phyloP scores from a whole-genome alignment of 2,888 invertebrate genomes.

The Marasmarcha lunaedactyla region DNA sequence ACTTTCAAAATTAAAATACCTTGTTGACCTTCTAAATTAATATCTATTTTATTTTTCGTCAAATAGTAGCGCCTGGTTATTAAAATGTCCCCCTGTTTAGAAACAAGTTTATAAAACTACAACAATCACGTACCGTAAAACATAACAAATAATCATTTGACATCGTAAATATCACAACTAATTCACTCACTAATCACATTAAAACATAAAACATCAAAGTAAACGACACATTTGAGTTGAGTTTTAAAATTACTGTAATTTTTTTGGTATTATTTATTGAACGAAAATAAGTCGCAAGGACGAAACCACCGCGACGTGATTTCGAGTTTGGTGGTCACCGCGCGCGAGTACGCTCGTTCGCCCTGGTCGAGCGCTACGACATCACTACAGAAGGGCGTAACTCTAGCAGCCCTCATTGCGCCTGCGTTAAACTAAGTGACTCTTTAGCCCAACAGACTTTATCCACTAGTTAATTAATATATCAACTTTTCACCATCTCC shows the following conservation, averaged over 20 bases:
- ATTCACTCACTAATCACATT: constrained; percentile 34
- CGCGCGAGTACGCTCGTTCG: constrained; percentile 26
- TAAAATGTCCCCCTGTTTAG: no score
- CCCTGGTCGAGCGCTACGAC: constrained; percentile 32
- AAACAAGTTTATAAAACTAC: no score
- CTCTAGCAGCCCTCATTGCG: constrained; percentile 39
- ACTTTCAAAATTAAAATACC: no score
- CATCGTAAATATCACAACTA: no score
- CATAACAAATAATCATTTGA: constrained; percentile 14
- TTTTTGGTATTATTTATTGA: no score
- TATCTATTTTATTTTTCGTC: no score
- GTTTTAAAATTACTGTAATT: no score
- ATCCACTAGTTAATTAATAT: constrained; percentile 67
- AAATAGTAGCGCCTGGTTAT: no score
- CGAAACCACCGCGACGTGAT: neutral
- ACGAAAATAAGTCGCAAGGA: neutral
- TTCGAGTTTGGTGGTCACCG: neutral
- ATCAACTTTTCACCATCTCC: constrained; percentile 60
- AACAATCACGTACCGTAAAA: constrained; percentile 39
- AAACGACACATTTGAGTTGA: constrained; percentile 16
- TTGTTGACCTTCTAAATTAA: no score
- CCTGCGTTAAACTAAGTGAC: constrained; percentile 59
- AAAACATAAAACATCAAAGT: constrained; percentile 26
- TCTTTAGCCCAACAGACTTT: constrained; percentile 60
- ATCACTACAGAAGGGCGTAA: constrained; percentile 58